These are phyloP conservation scores for Ameiurus melas DNA, from an alignment of 2,113 vertebrate genomes.

Conservation along the genomic window DNA sequence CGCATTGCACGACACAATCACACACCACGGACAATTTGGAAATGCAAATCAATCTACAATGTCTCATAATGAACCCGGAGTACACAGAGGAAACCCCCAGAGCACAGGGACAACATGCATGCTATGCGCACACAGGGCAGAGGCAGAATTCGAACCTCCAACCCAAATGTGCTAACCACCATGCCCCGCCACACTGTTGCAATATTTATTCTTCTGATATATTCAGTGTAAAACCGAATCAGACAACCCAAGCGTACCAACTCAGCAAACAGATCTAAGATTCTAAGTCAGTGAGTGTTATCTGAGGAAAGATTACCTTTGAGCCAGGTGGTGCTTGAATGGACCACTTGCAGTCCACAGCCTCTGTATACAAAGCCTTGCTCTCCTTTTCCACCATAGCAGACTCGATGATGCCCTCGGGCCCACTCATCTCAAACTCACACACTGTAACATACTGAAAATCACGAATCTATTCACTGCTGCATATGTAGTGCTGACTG, in stretches of 20 bases:
- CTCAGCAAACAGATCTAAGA: neutral
- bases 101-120: too few relatives aligned
- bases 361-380: constrained; percentile 83
- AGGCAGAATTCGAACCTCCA: too few relatives aligned
- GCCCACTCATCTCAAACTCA: constrained; percentile 94
- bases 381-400: constrained; percentile 83
- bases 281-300: neutral
- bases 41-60: too few relatives aligned
- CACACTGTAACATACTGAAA: constrained; percentile 74
- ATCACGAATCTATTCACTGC: neutral
- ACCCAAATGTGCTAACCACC: too few relatives aligned
- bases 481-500: neutral
- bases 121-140: too few relatives aligned
- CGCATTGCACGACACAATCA: too few relatives aligned
- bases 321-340: constrained; percentile 87
- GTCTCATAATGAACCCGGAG: too few relatives aligned
- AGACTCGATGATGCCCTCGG: constrained; percentile 93
- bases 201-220: neutral
- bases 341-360: constrained; percentile 97
- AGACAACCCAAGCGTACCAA: neutral
- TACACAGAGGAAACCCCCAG: too few relatives aligned
- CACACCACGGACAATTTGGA: too few relatives aligned
- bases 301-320: constrained; percentile 79
- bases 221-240: neutral
- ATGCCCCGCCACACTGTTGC: too few relatives aligned